Evolutionary conservation across 35 echinoderm and acorn worm species (phyloP).

Genomic region (Apostichopus parvimensis): DNA sequence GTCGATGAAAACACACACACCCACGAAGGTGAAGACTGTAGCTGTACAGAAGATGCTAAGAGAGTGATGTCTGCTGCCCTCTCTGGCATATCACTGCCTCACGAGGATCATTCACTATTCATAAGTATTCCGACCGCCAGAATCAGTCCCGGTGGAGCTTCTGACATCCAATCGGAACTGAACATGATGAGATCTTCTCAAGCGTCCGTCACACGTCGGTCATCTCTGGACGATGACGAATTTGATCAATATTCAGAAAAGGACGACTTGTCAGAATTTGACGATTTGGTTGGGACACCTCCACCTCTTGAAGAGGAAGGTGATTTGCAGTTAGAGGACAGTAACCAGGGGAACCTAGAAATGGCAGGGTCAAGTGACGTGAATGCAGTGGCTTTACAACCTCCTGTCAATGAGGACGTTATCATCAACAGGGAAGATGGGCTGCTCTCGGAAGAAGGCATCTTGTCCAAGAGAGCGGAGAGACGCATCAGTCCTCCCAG

Average conservation of each 20-base stretch:
- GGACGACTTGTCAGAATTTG: conserved; percentile 21
- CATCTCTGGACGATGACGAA: conserved; percentile 36
- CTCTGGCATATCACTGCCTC: conserved; percentile 48
- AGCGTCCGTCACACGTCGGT: conserved; percentile 28
- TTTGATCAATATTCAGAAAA: conserved; percentile 54
- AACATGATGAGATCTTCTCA: conserved; percentile 54
- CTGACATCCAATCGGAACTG: conserved; percentile 71
- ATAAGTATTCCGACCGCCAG: conserved; percentile 83
- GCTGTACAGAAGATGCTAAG: conserved; percentile 84
- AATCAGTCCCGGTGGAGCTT: conserved; percentile 54
- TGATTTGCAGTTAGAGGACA: neutral
- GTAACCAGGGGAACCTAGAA: neutral
- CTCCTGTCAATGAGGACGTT: conserved; percentile 36
- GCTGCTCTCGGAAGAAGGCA: conserved; percentile 16
- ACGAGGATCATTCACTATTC: conserved; percentile 35
- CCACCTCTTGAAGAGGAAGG: neutral
- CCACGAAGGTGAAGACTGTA: conserved; percentile 58
- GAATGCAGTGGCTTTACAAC: neutral
- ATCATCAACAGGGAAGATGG: conserved; percentile 82
- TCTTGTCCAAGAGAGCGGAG: conserved; percentile 4
- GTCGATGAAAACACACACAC: conserved; percentile 29
- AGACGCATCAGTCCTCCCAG: neutral
- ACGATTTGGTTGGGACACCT: conserved; percentile 1
- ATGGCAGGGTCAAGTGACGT: neutral
- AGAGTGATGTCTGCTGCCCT: conserved; percentile 74